phyloP scores from a whole-genome alignment of 2,113 vertebrate species.

The Callaeas wilsoni region DNA sequence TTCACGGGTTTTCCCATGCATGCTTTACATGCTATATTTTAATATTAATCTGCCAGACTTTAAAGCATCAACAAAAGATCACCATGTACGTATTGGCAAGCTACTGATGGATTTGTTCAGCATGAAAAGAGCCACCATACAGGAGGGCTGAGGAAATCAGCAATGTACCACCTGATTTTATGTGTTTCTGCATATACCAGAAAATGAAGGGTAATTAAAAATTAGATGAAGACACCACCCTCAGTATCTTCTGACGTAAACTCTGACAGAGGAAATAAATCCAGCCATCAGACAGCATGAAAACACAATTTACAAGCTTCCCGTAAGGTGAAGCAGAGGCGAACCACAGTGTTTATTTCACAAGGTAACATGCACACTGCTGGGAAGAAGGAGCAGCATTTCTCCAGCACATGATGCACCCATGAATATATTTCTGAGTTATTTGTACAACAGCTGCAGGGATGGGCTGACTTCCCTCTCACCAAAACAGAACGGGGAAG shows the following conservation, averaged over 20 bases:
- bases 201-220: not conserved
- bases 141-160: not conserved
- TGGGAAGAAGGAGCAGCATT: not conserved
- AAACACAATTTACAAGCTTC: not conserved
- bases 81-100: not conserved
- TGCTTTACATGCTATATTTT: not conserved
- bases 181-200: not conserved
- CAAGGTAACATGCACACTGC: not conserved
- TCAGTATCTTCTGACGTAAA: not conserved
- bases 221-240: not conserved
- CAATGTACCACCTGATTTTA: not conserved
- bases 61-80: not conserved
- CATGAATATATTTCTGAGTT: not conserved
- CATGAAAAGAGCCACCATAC: not conserved
- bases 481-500: slow-evolving; percentile 6
- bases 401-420: not conserved
- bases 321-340: not conserved
- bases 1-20: not conserved
- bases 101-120: not conserved
- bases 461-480: slow-evolving; percentile 18
- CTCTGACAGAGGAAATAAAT: not conserved
- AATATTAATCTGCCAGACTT: not conserved
- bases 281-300: not conserved
- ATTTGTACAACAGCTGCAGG: slow-evolving; percentile 24
- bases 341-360: not conserved